phyloP scores from a whole-genome alignment of 2,888 invertebrate species.

The Ochropacha duplaris region DNA sequence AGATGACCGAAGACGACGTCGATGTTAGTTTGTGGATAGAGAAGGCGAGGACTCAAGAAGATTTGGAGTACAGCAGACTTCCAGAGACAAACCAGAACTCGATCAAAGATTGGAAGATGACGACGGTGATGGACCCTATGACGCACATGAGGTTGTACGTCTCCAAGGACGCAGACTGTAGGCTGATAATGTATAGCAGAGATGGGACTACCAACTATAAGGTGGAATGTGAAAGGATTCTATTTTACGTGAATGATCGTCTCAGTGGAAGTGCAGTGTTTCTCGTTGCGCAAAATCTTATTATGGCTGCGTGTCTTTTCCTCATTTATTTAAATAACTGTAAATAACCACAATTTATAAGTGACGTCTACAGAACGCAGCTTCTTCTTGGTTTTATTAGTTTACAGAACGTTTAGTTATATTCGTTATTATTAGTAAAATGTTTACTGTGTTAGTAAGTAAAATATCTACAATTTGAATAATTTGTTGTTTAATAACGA shows the following conservation, averaged over 20 bases:
- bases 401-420: background rate
- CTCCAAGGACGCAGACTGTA: slow-evolving; percentile 60
- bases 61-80: slow-evolving; percentile 32
- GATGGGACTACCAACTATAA: slow-evolving; percentile 67
- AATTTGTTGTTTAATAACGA: slow-evolving; percentile 3
- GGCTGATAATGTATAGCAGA: slow-evolving; percentile 67
- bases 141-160: slow-evolving; percentile 66
- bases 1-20: slow-evolving; percentile 67
- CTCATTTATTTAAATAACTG: slow-evolving; percentile 24
- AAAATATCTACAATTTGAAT: background rate
- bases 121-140: slow-evolving; percentile 63
- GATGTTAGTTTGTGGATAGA: slow-evolving; percentile 69
- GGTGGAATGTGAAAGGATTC: slow-evolving; percentile 62
- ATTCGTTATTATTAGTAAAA: background rate
- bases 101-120: slow-evolving; percentile 61
- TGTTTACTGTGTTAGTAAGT: background rate
- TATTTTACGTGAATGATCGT: slow-evolving; percentile 65
- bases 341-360: slow-evolving; percentile 9
- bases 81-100: slow-evolving; percentile 34
- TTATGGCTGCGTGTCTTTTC: slow-evolving; percentile 30
- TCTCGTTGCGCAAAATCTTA: slow-evolving; percentile 13
- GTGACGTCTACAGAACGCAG: background rate
- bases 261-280: slow-evolving; percentile 39
- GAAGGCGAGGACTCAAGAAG: slow-evolving; percentile 45
- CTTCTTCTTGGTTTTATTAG: slow-evolving; percentile 2